Evolutionary conservation across 2,113 vertebrate genomes (phyloP).

Genomic region (Nycticebus coucang): DNA sequence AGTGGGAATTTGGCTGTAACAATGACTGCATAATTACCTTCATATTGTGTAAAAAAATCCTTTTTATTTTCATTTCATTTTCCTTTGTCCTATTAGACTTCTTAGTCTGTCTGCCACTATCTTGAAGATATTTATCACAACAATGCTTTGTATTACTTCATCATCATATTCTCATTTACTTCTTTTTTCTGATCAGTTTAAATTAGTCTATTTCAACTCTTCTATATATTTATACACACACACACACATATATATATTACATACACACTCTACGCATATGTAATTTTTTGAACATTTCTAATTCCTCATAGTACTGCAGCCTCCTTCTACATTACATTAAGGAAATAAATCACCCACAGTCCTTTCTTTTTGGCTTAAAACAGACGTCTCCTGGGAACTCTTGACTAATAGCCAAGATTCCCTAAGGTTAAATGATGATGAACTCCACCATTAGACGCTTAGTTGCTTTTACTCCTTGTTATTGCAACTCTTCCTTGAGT

Average conservation of each 20-base stretch:
- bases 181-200: neutral
- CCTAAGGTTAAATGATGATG: conserved; percentile 45
- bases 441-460: neutral
- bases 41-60: neutral
- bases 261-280: neutral
- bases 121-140: neutral
- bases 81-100: neutral
- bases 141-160: neutral
- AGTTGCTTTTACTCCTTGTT: neutral
- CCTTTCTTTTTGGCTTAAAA: neutral
- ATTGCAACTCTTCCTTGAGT: conserved; percentile 10
- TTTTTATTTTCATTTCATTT: conserved; percentile 35
- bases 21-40: neutral
- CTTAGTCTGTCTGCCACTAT: neutral
- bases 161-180: neutral
- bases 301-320: neutral
- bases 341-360: neutral
- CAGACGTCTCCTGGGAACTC: neutral
- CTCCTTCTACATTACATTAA: neutral
- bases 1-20: neutral
- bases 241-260: neutral
- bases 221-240: neutral
- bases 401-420: neutral
- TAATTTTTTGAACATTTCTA: neutral
- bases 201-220: neutral